phyloP scores from a whole-genome alignment of 2,888 invertebrate genomes.

The Melieria omissa region DNA sequence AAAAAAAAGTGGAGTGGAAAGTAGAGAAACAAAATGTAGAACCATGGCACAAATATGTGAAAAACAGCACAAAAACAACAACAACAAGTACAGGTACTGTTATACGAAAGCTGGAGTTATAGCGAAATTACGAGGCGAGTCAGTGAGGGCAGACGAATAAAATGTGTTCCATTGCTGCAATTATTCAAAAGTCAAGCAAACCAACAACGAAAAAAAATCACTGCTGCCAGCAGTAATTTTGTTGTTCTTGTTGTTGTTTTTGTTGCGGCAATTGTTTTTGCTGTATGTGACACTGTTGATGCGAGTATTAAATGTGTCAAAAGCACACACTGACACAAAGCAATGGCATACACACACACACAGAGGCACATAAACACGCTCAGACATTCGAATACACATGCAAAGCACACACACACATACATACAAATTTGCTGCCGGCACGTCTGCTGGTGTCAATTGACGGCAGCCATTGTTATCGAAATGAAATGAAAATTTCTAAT shows the following conservation, averaged over 20 bases:
- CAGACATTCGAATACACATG: constrained; percentile 2
- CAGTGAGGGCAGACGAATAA: too few species aligned
- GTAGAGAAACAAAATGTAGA: too few species aligned
- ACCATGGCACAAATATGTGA: too few species aligned
- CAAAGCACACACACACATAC: constrained; percentile 12
- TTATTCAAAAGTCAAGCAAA: background rate
- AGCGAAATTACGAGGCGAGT: too few species aligned
- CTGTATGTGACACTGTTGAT: constrained; percentile 16
- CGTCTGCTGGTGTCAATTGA: too few species aligned
- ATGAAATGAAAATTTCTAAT: constrained; percentile 32
- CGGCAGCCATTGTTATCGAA: constrained; percentile 6
- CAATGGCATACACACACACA: background rate
- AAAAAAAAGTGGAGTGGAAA: too few species aligned
- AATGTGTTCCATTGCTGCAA: too few species aligned
- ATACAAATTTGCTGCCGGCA: background rate
- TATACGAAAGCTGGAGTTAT: too few species aligned
- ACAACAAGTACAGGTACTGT: too few species aligned
- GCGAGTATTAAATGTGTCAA: constrained; percentile 6
- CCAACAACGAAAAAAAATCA: background rate
- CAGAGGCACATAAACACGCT: background rate
- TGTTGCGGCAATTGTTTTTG: constrained; percentile 25
- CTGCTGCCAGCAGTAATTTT: background rate
- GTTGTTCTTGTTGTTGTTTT: background rate
- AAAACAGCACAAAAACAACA: too few species aligned
- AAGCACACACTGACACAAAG: too few species aligned